Evolutionary conservation across 2,888 invertebrate species (phyloP).

Genomic region (Monopis laevigella): DNA sequence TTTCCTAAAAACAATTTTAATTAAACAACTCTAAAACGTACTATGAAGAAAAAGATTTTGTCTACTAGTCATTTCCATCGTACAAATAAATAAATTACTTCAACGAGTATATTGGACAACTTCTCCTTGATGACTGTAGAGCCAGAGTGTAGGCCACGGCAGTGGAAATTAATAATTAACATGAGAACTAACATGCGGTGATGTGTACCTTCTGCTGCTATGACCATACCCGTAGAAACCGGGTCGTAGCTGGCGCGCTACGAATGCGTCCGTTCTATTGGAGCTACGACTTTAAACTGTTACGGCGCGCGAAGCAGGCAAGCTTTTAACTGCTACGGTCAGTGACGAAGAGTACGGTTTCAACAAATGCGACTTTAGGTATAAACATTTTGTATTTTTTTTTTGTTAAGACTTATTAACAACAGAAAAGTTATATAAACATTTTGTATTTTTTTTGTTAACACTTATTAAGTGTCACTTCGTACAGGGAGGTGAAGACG

Average conservation of each 20-base stretch:
- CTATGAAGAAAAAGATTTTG: constrained; percentile 30
- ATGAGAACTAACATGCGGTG: constrained; percentile 1
- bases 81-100: too few species aligned
- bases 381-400: too few species aligned
- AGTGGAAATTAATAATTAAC: constrained; percentile 5
- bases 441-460: too few species aligned
- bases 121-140: constrained; percentile 24
- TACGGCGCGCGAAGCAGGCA: too few species aligned
- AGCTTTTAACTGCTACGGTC: too few species aligned
- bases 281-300: constrained; percentile 1
- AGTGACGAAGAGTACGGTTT: neutral
- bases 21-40: neutral
- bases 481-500: too few species aligned
- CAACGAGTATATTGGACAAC: too few species aligned
- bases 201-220: neutral
- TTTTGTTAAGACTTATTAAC: too few species aligned
- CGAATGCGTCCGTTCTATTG: neutral
- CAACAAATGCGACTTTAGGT: neutral
- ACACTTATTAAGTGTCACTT: too few species aligned
- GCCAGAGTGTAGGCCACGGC: too few species aligned
- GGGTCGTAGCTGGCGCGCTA: neutral
- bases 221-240: neutral
- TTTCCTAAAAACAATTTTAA: constrained; percentile 2
- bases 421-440: too few species aligned
- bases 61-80: constrained; percentile 52